Base-by-base conservation (phyloP, 2,113 vertebrate species). In the Ciconia maguari region DNA sequence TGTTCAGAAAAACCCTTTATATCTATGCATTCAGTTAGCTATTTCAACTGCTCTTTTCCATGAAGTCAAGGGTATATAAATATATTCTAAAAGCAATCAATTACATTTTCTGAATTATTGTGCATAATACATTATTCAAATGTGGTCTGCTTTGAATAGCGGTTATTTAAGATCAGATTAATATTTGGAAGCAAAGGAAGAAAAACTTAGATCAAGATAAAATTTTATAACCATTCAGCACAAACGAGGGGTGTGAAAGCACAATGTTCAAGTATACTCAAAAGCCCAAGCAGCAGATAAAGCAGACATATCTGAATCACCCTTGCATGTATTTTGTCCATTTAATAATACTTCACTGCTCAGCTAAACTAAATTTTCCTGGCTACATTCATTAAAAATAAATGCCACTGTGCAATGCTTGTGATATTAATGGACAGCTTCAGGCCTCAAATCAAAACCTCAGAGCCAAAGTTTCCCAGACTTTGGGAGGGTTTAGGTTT, bases 151-250 rank as follows among this genome's bases (percentile, higher is more conserved):
- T 76, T 86, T 34, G 70, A 91, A 51, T 83, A 92, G 68, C 10
- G 2, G 71, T 88, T 87, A 84, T 84, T 95, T 80, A 96, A 84
- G 96, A 93, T 90, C 71, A 95, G 62, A 89, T 91, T 81, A 84
- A 83, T 88, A 91, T 95, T 61, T 77, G 75, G 76, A 96, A 90
- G 62, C n/a, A 96, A 93, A 94, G 83, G 20, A 90, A 82, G 18
- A 58, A 72, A 93, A 83, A 32, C 12, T 57, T 41, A 32, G 49
- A 48, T 65, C 7, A 19, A 87, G 44, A 93, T 64, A 89, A 87
- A 89, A 84, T 77, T 94, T 87, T 76, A 38, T 68, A 82, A 87
- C 0, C 2, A 66, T 90, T 78, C 84, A 83, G 64, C 68, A 62
- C 80, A 90, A 90, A 79, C 0, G 2, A 89, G 32, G 22, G 49